Percentiles rank a stretch among this genome's conserved stretches.
These are phyloP conservation scores for Anodontia alba DNA, from an alignment of 2,888 invertebrate species.

Conservation along the genomic window DNA sequence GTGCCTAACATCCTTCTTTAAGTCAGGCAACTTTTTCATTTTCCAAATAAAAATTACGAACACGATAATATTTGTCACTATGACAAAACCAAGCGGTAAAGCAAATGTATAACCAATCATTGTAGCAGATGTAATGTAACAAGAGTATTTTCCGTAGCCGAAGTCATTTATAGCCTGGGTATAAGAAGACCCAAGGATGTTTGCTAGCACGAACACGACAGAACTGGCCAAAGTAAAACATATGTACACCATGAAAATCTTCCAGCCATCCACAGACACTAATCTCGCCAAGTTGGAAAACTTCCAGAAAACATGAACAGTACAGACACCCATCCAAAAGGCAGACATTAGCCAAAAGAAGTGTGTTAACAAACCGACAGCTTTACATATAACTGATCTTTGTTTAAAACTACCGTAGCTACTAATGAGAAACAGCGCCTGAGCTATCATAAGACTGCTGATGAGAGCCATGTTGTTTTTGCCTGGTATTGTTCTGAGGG, in stretches of 20 bases:
- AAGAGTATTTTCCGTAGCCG: background rate
- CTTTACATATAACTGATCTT: constrained; percentile 8
- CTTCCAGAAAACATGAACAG: constrained; percentile 13
- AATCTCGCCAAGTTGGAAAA: background rate
- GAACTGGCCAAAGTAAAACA: background rate
- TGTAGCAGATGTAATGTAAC: background rate
- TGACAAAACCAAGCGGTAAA: constrained; percentile 6
- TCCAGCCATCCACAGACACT: background rate
- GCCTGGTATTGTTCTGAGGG: background rate
- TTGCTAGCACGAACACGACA: background rate
- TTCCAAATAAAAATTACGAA: constrained; percentile 1
- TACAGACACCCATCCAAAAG: constrained; percentile 16
- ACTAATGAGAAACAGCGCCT: background rate
- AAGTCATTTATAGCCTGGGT: background rate
- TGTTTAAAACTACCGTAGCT: background rate
- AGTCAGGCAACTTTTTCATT: background rate
- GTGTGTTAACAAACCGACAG: constrained; percentile 8
- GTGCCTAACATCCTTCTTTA: background rate
- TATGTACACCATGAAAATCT: background rate
- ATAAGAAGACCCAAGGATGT: background rate
- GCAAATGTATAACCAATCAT: constrained; percentile 13
- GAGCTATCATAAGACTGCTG: background rate
- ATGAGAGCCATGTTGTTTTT: background rate
- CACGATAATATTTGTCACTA: constrained; percentile 1
- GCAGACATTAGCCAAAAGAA: constrained; percentile 13